Evolutionary conservation across 2,888 invertebrate genomes (phyloP).

Genomic region (Zele albiditarsus): DNA sequence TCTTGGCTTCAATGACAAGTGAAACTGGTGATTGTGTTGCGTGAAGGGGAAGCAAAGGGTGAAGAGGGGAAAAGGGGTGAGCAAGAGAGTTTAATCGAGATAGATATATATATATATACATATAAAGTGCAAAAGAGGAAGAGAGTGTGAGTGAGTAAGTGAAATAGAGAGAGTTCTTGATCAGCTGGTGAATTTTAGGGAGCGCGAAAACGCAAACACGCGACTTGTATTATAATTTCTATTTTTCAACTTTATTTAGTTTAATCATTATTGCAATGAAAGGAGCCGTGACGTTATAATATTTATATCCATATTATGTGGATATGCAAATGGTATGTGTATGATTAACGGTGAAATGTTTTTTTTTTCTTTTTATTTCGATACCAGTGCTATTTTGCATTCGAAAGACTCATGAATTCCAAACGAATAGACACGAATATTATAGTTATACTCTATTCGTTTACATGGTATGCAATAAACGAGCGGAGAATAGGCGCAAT

Average conservation of each 20-base stretch:
- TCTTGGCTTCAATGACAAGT: slow-evolving; percentile 15
- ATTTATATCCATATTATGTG: background rate
- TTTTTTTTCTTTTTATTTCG: background rate
- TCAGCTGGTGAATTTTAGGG: slow-evolving; percentile 24
- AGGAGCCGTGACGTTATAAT: too few relatives aligned
- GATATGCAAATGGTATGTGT: background rate
- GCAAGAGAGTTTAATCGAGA: background rate
- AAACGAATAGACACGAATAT: background rate
- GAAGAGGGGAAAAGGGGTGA: slow-evolving; percentile 9
- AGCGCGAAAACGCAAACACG: slow-evolving; percentile 31
- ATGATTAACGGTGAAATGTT: background rate
- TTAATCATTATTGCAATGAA: background rate
- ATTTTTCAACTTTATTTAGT: background rate
- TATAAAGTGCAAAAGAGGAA: background rate
- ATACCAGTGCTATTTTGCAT: background rate
- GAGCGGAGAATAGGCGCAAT: slow-evolving; percentile 27
- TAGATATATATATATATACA: background rate
- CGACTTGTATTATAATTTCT: background rate
- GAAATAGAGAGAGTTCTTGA: slow-evolving; percentile 3
- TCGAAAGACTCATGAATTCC: background rate
- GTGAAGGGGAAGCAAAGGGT: slow-evolving; percentile 14
- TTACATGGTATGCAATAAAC: background rate
- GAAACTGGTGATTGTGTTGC: slow-evolving; percentile 23
- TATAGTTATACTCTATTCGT: background rate
- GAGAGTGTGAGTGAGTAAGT: background rate